phyloP scores from a whole-genome alignment of 2,113 vertebrate species.

The Crocuta crocuta region DNA sequence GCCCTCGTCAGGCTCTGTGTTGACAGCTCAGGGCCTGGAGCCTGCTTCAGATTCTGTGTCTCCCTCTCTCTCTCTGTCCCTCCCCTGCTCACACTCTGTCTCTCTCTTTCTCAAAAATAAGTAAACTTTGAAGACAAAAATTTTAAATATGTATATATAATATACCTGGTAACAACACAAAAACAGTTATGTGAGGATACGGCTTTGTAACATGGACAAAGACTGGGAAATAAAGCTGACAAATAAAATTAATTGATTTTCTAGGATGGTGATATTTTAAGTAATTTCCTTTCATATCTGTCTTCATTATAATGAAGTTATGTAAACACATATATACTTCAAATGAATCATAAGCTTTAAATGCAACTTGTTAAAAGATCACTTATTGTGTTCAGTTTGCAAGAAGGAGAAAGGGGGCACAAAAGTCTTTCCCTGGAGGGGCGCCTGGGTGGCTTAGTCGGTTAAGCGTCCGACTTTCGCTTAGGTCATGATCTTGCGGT shows the following conservation, averaged over 20 bases:
- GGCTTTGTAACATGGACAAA: slow-evolving; percentile 23
- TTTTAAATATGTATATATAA: neutral
- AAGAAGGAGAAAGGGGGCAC: neutral
- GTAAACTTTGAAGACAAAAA: too few species aligned
- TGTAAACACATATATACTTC: neutral
- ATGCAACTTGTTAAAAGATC: neutral
- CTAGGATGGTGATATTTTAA: slow-evolving; percentile 1
- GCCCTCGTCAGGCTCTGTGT: too few species aligned
- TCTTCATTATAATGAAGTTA: neutral
- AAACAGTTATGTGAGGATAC: neutral
- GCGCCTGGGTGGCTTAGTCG: too few species aligned
- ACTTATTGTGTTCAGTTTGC: neutral
- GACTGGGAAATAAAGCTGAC: neutral
- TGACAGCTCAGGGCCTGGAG: too few species aligned
- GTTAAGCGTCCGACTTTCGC: too few species aligned
- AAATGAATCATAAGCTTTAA: slow-evolving; percentile 43
- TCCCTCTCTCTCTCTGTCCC: too few species aligned
- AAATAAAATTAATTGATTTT: slow-evolving; percentile 6
- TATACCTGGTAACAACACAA: neutral
- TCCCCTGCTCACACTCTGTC: too few species aligned
- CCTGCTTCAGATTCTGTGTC: too few species aligned
- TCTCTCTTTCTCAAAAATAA: too few species aligned
- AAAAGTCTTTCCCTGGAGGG: neutral
- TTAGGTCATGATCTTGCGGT: too few species aligned
- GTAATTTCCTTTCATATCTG: slow-evolving; percentile 10